Evolutionary conservation across 2,113 vertebrate genomes (phyloP), one percentile per base, ranked within the genome.

Genomic region (Struthio camelus): DNA sequence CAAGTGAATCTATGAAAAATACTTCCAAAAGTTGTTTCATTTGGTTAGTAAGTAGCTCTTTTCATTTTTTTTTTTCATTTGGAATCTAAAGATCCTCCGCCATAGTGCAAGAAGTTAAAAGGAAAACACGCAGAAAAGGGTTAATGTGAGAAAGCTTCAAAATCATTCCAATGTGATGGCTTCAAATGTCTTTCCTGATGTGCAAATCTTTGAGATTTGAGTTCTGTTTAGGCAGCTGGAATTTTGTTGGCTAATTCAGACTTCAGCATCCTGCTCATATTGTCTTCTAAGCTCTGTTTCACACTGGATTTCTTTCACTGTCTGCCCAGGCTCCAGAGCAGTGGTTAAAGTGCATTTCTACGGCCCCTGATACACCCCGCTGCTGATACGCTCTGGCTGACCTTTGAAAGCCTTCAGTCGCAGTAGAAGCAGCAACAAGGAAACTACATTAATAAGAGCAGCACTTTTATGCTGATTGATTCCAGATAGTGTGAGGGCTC

Each of bases 371-470:
- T 78, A 78, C 38, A 80, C 11, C 56, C 38, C 87, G 79, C 71
- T 14, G 12, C 20, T 87, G 71, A 73, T 72, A 58, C 2, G 3
- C 71, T 71, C 0, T 0, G 53, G 22, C 1, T 95, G 85, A 84
- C 65, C 76, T 96, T 78, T 87, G 67, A 46, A 93, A 90, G 56
- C 54, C 69, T 87, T 91, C 77, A 75, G 20, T 69, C 81, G 65
- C 34, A 88, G 65, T 25, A 93, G 40, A 85, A 91, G 50, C 44
- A 85, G 72, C 59, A 58, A 92, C 65, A 62, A 85, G 79, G 50
- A 84, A 89, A 77, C 51, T 11, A 42, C 36, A 19, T 70, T 92
- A 92, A 80, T 87, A 94, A 90, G 94, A 94, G 59, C 8, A 87
- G 17, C 1, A 1, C 18, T 75, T 87, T 76, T 66, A 70, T 85